Conservation (phyloP, 2,888 invertebrate species). For the Xestobium rufovillosum region DNA sequence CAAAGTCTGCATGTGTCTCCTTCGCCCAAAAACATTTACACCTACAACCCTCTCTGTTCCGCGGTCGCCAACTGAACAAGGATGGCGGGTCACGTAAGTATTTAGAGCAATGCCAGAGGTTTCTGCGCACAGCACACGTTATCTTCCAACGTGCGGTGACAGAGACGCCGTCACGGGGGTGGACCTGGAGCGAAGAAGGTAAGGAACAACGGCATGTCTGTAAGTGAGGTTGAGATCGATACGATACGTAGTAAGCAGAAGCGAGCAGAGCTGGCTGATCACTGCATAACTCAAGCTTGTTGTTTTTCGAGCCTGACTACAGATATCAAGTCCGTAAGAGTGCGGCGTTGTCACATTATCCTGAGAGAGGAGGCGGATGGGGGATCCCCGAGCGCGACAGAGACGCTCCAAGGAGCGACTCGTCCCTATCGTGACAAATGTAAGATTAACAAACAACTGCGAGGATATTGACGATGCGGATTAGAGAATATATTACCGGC, state of each 20-base stretch:
- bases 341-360: conserved; percentile 28
- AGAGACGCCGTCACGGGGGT: not conserved
- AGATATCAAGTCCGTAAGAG: conserved; percentile 31
- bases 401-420: conserved; percentile 13
- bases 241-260: conserved; percentile 34
- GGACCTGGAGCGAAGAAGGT: not conserved
- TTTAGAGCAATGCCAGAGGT: conserved; percentile 9
- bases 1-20: conserved; percentile 26
- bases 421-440: conserved; percentile 26
- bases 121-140: conserved; percentile 2
- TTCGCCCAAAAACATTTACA: conserved; percentile 22
- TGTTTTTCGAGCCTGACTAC: conserved; percentile 32
- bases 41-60: conserved; percentile 24
- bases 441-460: conserved; percentile 22
- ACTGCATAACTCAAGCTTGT: conserved; percentile 36
- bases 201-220: not conserved
- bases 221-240: conserved; percentile 26
- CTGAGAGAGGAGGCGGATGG: conserved; percentile 11
- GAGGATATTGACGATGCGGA: conserved; percentile 26
- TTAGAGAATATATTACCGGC: conserved; percentile 25
- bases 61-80: conserved; percentile 24
- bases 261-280: conserved; percentile 33
- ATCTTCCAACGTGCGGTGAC: not conserved
- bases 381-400: conserved; percentile 6
- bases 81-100: conserved; percentile 20